These are phyloP conservation scores for Ephialtes manifestator DNA, from an alignment of 2,888 invertebrate genomes.

Conservation along the genomic window DNA sequence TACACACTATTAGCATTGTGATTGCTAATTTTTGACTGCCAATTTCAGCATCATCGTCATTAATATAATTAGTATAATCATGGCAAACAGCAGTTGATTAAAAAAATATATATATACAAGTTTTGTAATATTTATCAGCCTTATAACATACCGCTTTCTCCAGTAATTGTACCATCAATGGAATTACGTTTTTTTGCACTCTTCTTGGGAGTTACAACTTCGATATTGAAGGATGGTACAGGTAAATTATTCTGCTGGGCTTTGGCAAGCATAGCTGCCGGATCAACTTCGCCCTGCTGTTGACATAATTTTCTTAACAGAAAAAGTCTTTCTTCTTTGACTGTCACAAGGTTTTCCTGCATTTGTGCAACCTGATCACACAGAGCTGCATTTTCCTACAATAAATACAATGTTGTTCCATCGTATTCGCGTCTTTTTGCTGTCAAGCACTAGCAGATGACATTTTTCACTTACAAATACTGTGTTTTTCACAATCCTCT, in stretches of 20 bases:
- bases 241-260: constrained; percentile 78
- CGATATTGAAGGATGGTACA: constrained; percentile 74
- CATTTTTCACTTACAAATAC: constrained; percentile 88
- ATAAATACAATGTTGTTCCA: constrained; percentile 44
- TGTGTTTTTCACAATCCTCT: constrained; percentile 89
- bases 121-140: too few species aligned
- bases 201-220: constrained; percentile 80
- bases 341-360: constrained; percentile 93
- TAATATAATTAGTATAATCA: too few species aligned
- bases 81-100: too few species aligned
- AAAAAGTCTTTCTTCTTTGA: constrained; percentile 94
- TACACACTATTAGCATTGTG: too few species aligned
- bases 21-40: too few species aligned
- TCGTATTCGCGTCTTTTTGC: not conserved
- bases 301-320: constrained; percentile 92
- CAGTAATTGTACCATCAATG: constrained; percentile 73
- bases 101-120: too few species aligned
- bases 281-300: constrained; percentile 85
- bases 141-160: constrained; percentile 45
- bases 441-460: not conserved
- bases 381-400: constrained; percentile 93
- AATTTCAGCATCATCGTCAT: too few species aligned
- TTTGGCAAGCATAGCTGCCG: constrained; percentile 74
- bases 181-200: constrained; percentile 80
- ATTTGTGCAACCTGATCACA: constrained; percentile 96